Base-by-base conservation (phyloP, 2,888 invertebrate species). In the Agrotis segetum region DNA sequence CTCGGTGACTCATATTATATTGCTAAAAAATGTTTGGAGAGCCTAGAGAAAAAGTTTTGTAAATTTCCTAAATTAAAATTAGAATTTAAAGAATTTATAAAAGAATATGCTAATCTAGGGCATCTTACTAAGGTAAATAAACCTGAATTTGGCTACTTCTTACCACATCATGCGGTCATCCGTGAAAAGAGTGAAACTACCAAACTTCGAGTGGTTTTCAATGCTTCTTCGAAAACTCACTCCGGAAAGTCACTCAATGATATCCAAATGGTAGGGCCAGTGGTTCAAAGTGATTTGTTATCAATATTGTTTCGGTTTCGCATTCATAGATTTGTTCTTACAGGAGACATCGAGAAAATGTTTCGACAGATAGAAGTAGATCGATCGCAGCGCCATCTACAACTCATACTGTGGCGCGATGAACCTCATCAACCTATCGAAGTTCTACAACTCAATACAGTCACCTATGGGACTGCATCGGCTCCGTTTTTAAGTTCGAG, bases 91-190 rank as follows among this genome's bases (percentile, higher is more conserved):
- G 47, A 11, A 49, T 68, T 56, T 16, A 61, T 62, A 17, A 17
- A 47, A 19, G 62, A 52, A 21, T 61, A 61, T 55, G 19, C 17
- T 6, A 47, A 16, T 47, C 7, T 47, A 47, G 47, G 47, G 47
- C 47, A 47, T 53, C 16, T 62, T 7, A 47, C n/a, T 59, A 40
- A 40, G 59, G 21, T 21, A 6, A 3, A 13, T 62, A 56, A 13
- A 44, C 74, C 74, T 17, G 17, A 16, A 3, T 66, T 70, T 63
- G 72, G 62, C 1, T 63, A 66, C 40, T 74, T 49, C 9, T n/a
- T 74, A 14, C 74, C 74, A 1, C 74, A 74, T 53, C 69, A 74
- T 47, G 58, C 69, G 13, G 74, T 74, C 11, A 62, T 74, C 0
- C 50, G 66, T 2, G 66, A 70, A 44, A 66, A 53, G n/a, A 74